A percentile compares a stretch with the other conserved stretches of the same genome.
These are phyloP conservation scores for Bombylius major DNA, from an alignment of 2,888 invertebrate genomes.

Conservation along the genomic window DNA sequence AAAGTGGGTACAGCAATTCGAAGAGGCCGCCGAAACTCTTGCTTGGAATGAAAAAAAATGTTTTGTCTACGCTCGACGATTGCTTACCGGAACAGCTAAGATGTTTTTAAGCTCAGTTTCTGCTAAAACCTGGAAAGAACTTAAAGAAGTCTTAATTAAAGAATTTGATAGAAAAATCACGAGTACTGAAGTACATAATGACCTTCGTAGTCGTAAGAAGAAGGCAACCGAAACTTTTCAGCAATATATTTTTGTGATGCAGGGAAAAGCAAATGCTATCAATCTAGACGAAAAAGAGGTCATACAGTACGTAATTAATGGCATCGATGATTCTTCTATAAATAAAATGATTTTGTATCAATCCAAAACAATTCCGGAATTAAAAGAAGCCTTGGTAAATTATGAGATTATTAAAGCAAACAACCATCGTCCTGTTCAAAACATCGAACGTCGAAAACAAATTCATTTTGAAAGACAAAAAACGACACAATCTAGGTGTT, in stretches of 20 bases:
- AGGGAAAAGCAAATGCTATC: conserved; percentile 5
- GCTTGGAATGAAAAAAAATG: neutral
- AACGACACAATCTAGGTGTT: no score
- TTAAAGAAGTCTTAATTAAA: neutral
- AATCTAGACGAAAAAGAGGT: conserved; percentile 6
- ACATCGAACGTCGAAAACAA: conserved; percentile 1
- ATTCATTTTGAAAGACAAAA: no score
- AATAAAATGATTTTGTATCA: conserved; percentile 7
- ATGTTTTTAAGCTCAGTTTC: neutral
- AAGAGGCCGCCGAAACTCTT: neutral
- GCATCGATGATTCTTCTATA: conserved; percentile 5
- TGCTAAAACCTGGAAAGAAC: neutral
- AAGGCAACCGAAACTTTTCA: conserved; percentile 2
- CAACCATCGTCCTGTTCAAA: neutral
- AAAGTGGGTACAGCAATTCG: no score
- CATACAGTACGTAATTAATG: conserved; percentile 6
- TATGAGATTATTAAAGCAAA: conserved; percentile 10
- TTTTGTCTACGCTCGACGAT: neutral
- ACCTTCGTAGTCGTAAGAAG: conserved; percentile 1
- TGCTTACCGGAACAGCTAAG: neutral
- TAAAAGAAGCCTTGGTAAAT: conserved; percentile 1
- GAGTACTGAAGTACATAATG: conserved; percentile 4
- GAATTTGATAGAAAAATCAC: neutral
- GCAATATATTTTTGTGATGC: conserved; percentile 9
- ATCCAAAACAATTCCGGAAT: conserved; percentile 1